Evolutionary conservation across 2,888 invertebrate species (phyloP).

Genomic region (Caenorhabditis zanzibari): DNA sequence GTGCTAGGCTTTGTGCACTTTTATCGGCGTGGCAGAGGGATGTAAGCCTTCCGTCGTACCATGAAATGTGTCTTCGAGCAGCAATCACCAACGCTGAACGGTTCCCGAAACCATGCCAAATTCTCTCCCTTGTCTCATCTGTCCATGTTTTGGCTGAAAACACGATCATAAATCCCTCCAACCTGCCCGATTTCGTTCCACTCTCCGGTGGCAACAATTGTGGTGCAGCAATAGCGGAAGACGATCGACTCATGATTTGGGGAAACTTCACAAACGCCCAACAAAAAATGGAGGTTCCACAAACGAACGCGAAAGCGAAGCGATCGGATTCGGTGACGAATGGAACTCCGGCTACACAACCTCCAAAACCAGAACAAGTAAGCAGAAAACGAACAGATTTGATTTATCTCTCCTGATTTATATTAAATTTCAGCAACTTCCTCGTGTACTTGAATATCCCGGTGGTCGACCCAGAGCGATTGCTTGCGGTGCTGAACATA

Average conservation of each 20-base stretch:
- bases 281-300: conserved; percentile 57
- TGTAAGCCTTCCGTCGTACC: conserved; percentile 51
- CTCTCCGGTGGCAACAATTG: conserved; percentile 75
- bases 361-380: conserved; percentile 51
- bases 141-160: conserved; percentile 64
- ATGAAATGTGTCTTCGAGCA: conserved; percentile 69
- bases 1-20: conserved; percentile 57
- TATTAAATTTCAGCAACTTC: conserved; percentile 43
- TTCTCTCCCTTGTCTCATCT: conserved; percentile 67
- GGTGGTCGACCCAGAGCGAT: conserved; percentile 71
- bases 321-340: conserved; percentile 44
- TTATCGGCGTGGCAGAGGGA: conserved; percentile 68
- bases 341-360: conserved; percentile 28
- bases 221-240: conserved; percentile 72
- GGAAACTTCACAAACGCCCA: conserved; percentile 77
- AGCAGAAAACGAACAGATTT: neutral
- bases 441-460: conserved; percentile 53
- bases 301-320: conserved; percentile 41
- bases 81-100: conserved; percentile 37
- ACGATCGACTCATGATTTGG: conserved; percentile 76
- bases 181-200: conserved; percentile 45
- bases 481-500: conserved; percentile 80
- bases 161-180: conserved; percentile 5
- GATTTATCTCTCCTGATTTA: neutral
- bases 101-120: conserved; percentile 65